Percentiles rank a stretch among this genome's conserved stretches.
Conservation (phyloP, 1,140 invertebrate species). For the Aplysia californica region DNA sequence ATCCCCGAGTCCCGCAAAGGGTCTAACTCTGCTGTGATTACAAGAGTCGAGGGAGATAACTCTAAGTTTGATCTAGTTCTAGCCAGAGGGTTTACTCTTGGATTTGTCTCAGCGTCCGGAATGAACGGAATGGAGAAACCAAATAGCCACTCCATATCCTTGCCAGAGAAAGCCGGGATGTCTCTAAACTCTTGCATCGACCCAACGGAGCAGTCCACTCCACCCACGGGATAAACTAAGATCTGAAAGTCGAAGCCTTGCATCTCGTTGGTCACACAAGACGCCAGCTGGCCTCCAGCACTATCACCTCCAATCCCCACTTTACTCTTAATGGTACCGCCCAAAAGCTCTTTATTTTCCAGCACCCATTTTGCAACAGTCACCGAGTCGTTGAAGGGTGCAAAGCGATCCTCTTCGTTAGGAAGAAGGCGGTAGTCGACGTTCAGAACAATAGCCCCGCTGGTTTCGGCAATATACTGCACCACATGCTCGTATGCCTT, state of each 20-base stretch:
- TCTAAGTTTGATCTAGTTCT: slow-evolving; percentile 2
- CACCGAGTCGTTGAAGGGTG: not conserved
- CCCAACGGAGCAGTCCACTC: not conserved
- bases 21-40: slow-evolving; percentile 1
- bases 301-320: slow-evolving; percentile 10
- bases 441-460: not conserved
- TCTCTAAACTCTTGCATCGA: not conserved
- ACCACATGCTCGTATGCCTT: not conserved
- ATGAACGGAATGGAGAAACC: not conserved
- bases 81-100: not conserved
- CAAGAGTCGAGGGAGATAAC: not conserved
- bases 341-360: not conserved
- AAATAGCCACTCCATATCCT: not conserved
- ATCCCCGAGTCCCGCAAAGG: not conserved
- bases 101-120: not conserved
- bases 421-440: not conserved
- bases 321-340: not conserved
- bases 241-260: not conserved
- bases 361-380: slow-evolving; percentile 8
- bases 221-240: not conserved
- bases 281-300: not conserved
- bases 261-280: not conserved
- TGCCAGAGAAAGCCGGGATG: not conserved
- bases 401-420: not conserved
- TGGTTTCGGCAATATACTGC: not conserved